Evolutionary conservation across 1,140 invertebrate species (phyloP), one percentile per base, ranked within the genome.

Genomic region (Nasonia vitripennis): DNA sequence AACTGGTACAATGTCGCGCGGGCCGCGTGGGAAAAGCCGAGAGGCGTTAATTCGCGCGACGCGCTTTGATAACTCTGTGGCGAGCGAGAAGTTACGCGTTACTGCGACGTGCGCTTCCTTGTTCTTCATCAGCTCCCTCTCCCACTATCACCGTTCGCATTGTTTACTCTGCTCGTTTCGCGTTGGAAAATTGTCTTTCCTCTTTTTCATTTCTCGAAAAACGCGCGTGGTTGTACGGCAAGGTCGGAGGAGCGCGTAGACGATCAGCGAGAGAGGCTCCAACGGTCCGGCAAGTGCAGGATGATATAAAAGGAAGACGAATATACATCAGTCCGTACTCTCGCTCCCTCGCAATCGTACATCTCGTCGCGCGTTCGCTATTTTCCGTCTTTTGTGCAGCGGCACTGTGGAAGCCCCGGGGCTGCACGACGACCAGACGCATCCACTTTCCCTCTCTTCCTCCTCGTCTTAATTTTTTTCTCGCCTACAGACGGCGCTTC

Each of bases 1-100:
- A 86, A 81, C 78, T 81, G 17, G 55, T 41, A 86, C 73, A 86
- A 79, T 81, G 73, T 55, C 51, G 55, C 51, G 55, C 12, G 34
- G 27, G 10, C 37, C 34, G 41, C n/a, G 73, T 77, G 79, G 41
- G 73, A 48, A 77, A 70, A 31, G 51, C 14, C 23, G 67, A 31
- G 41, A 27, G 31, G n/a, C 48, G 31, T 68, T 62, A 78, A 68
- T 77, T 68, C 73, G 9, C 7, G 12, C 20, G 12, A 51, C 55
- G 45, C 77, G 55, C 31, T 78, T 78, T 62, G 55, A 78, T n/a
- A 48, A 48, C 12, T 48, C 10, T 77, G 27, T 0, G 10, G 20
- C 20, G 70, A 5, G 2, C 34, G 23, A 83, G 31, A 83, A 12
- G 75, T 62, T 74, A 45, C 34, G 20, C 3, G 2, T 68, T 67